Evolutionary conservation across 2,888 invertebrate species (phyloP).

Genomic region (Panzeria rudis): DNA sequence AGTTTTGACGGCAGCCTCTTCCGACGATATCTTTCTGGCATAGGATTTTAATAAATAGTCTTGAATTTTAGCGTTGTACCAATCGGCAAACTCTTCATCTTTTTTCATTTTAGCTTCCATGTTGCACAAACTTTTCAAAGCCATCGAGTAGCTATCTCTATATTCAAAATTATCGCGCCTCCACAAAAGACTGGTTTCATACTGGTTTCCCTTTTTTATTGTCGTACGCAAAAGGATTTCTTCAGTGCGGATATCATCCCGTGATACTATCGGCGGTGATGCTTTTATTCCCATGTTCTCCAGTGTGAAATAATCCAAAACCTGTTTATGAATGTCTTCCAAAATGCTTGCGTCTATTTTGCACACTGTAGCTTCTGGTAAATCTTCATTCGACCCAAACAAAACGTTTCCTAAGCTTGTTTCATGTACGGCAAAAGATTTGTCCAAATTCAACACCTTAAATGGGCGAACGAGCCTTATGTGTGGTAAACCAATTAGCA

Average conservation of each 20-base stretch:
- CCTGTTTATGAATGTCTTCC: constrained; percentile 33
- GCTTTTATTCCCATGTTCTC: constrained; percentile 33
- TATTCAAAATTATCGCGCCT: constrained; percentile 8
- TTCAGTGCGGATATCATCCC: constrained; percentile 34
- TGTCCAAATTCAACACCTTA: constrained; percentile 10
- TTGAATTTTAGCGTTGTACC: constrained; percentile 41
- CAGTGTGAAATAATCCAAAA: constrained; percentile 41
- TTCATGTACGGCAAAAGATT: constrained; percentile 16
- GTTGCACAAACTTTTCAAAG: constrained; percentile 31
- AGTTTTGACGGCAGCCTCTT: constrained; percentile 28
- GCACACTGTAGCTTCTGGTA: constrained; percentile 24
- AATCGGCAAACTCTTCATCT: background rate
- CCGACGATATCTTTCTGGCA: constrained; percentile 35
- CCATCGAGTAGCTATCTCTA: constrained; percentile 43
- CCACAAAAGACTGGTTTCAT: constrained; percentile 49
- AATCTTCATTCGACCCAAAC: constrained; percentile 50
- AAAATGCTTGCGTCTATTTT: constrained; percentile 28
- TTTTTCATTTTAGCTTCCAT: constrained; percentile 45
- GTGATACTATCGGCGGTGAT: constrained; percentile 21
- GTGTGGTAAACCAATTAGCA: constrained; percentile 43
- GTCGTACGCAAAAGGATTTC: constrained; percentile 41
- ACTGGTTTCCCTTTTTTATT: background rate
- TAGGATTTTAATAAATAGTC: constrained; percentile 40
- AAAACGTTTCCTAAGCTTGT: constrained; percentile 26
- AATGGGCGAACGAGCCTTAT: constrained; percentile 10